Evolutionary conservation across 2,888 invertebrate genomes (phyloP).

Genomic region (Poecilus cupreus): DNA sequence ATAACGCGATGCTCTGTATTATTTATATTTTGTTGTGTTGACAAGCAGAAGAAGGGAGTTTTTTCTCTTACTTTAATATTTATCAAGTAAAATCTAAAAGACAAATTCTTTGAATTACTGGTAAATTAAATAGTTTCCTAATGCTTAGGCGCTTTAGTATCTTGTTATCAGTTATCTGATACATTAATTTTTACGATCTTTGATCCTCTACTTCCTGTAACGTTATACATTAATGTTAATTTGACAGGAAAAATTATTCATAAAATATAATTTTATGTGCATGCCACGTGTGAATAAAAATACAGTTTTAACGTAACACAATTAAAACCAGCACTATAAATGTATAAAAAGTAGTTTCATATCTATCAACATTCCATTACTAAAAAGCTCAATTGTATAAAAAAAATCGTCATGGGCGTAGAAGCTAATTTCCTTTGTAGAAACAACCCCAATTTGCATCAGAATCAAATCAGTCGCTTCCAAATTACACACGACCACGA

Average conservation of each 20-base stretch:
- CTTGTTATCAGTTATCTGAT: slow-evolving; percentile 25
- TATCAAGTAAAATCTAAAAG: slow-evolving; percentile 30
- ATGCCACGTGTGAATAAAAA: slow-evolving; percentile 25
- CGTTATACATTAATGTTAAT: slow-evolving; percentile 1
- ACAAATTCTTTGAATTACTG: slow-evolving; percentile 21
- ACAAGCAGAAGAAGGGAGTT: not conserved
- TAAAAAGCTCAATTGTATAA: slow-evolving; percentile 3
- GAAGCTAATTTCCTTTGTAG: slow-evolving; percentile 31
- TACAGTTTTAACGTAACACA: not conserved
- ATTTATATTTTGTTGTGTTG: not conserved
- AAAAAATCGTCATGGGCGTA: not conserved
- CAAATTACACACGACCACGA: slow-evolving; percentile 46
- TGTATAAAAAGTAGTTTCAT: slow-evolving; percentile 11
- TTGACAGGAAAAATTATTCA: slow-evolving; percentile 25
- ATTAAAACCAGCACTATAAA: slow-evolving; percentile 17
- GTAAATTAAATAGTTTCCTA: slow-evolving; percentile 14
- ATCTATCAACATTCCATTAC: slow-evolving; percentile 12
- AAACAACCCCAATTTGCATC: slow-evolving; percentile 44
- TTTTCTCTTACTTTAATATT: not conserved
- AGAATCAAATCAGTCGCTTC: slow-evolving; percentile 22
- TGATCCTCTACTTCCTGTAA: slow-evolving; percentile 21
- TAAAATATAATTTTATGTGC: slow-evolving; percentile 22
- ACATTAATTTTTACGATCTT: slow-evolving; percentile 30
- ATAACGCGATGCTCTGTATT: too few species aligned
- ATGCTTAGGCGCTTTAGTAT: slow-evolving; percentile 17